Conservation (phyloP, 2,888 invertebrate genomes). For the Cryptophagus acutangulus region DNA sequence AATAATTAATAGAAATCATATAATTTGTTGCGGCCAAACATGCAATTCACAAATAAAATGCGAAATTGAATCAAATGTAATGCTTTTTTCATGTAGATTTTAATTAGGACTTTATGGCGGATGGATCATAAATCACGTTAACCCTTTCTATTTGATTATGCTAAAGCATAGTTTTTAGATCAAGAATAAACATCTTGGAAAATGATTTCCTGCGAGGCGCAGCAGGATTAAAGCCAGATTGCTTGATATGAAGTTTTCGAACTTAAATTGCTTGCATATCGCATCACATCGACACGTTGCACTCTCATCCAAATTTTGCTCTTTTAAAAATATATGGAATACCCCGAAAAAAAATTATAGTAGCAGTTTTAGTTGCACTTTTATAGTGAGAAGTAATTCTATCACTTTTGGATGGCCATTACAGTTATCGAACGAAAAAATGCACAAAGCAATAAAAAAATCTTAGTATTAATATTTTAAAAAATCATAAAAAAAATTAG, state of each 20-base stretch:
- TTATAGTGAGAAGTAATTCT: no score
- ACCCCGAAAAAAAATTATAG: no score
- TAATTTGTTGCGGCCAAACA: not conserved
- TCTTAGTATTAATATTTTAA: no score
- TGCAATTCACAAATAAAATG: not conserved
- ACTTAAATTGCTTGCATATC: constrained; percentile 31
- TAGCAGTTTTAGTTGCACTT: no score
- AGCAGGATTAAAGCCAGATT: constrained; percentile 30
- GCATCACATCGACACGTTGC: constrained; percentile 18
- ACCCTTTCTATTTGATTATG: no score
- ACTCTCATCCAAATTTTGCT: no score
- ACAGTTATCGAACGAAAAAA: no score
- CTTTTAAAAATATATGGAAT: no score
- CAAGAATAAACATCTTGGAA: constrained; percentile 5
- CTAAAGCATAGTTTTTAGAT: constrained; percentile 7
- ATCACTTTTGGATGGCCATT: no score
- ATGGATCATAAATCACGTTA: not conserved
- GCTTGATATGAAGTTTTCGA: constrained; percentile 29
- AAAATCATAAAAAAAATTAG: no score
- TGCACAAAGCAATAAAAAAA: no score
- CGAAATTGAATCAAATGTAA: not conserved
- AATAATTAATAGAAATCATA: no score
- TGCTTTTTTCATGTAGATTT: not conserved
- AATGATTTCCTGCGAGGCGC: constrained; percentile 27
- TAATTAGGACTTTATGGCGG: not conserved